These are phyloP conservation scores for Homalodisca vitripennis DNA, from an alignment of 1,140 invertebrate genomes.

Conservation along the genomic window DNA sequence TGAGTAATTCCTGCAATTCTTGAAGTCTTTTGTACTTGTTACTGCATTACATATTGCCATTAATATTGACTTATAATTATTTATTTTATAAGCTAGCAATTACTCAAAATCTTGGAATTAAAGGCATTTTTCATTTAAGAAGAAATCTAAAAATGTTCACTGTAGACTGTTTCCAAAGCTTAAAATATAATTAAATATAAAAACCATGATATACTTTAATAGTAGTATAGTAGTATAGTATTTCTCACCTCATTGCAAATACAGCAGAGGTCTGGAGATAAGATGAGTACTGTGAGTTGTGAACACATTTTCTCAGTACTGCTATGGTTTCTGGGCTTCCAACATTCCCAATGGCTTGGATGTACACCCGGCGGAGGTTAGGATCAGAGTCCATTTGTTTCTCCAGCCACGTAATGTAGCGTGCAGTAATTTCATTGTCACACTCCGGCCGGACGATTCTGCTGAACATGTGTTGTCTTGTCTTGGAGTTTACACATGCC, in stretches of 20 bases:
- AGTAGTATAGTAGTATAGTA: too few relatives aligned
- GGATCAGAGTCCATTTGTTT: neutral
- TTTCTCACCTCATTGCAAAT: constrained; percentile 11
- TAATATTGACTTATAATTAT: too few relatives aligned
- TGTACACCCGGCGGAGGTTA: neutral
- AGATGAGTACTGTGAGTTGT: constrained; percentile 3
- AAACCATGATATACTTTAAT: too few relatives aligned
- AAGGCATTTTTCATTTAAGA: too few relatives aligned
- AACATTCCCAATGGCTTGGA: constrained; percentile 7
- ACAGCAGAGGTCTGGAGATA: constrained; percentile 1
- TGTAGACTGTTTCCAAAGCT: too few relatives aligned
- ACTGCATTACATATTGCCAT: too few relatives aligned
- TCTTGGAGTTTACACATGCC: neutral
- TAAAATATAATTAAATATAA: too few relatives aligned
- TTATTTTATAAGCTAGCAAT: too few relatives aligned
- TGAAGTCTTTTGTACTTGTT: too few relatives aligned
- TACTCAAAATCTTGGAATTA: too few relatives aligned
- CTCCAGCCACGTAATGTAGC: neutral
- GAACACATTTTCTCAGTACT: neutral
- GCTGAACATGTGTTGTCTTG: neutral
- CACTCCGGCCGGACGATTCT: neutral
- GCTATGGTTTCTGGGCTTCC: neutral
- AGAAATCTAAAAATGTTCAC: too few relatives aligned
- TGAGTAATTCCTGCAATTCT: too few relatives aligned
- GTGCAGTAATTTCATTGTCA: neutral